Conservation (phyloP, 92 coral and sea anemone species). For the Epizoanthus ramosus region DNA sequence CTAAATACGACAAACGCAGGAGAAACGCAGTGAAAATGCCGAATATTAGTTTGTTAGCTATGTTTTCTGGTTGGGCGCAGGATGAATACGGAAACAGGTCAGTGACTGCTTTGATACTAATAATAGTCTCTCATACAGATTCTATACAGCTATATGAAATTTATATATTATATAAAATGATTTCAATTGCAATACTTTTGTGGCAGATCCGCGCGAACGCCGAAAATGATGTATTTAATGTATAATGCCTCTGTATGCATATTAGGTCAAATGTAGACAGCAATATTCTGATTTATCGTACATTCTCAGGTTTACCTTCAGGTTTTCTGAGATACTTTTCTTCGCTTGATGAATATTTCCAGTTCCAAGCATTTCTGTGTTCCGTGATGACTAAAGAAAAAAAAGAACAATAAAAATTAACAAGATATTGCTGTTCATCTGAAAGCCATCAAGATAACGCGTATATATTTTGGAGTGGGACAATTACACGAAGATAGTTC, state of each 20-base stretch:
- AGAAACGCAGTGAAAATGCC: slow-evolving; percentile 32
- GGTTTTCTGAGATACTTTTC: not conserved
- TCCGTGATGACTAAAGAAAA: not conserved
- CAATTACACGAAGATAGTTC: too few relatives aligned
- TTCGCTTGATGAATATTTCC: not conserved
- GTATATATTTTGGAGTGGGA: not conserved
- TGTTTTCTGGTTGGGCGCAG: slow-evolving; percentile 38
- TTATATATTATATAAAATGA: not conserved
- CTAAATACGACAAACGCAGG: not conserved
- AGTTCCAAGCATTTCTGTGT: not conserved
- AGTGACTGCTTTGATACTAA: not conserved
- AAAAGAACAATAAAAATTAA: not conserved
- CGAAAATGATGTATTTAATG: not conserved
- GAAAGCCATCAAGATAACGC: not conserved
- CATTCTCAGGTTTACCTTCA: not conserved
- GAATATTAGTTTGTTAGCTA: not conserved
- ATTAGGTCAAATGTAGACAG: not conserved
- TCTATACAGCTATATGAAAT: not conserved
- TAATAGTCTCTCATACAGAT: too few relatives aligned
- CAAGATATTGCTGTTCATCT: not conserved
- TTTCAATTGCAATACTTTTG: not conserved
- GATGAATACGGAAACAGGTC: slow-evolving; percentile 35
- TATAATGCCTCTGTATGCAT: not conserved
- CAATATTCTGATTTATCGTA: not conserved
- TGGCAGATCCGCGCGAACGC: not conserved